Evolutionary conservation across 2,888 invertebrate genomes (phyloP), one percentile per base, ranked within the genome.

Genomic region (Rhyacophila evoluta): DNA sequence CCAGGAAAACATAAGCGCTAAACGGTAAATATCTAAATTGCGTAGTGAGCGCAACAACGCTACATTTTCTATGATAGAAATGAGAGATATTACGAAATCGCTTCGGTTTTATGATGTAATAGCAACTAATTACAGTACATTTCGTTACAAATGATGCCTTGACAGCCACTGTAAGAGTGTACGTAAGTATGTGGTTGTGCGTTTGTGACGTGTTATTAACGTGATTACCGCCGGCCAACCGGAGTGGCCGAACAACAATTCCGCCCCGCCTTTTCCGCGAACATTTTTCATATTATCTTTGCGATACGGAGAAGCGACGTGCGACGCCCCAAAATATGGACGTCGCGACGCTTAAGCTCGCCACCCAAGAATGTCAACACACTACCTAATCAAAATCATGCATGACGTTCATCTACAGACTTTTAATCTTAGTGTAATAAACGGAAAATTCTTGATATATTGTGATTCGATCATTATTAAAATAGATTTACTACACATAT

Each of bases 231-330:
- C 12, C n/a, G 69, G 69, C 69, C 69, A 28, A 33, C 29, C 69
- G 12, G 33, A 69, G 29, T 33, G 33, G 28, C 28, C 29, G 29
- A 6, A 33, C 12, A 28, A 27, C 15, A 33, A 33, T 6, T 25
- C 69, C 69, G 69, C 69, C 69, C 69, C 69, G 69, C 69, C 55
- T 55, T 55, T 55, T 55, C 55, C 55, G 55, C 55, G 55, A 55
- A 55, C 25, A 55, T 55, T 55, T 55, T 55, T 55, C 55, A 55
- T 55, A 55, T n/a, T n/a, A n/a, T 55, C 55, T 55, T 55, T 19
- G 15, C 2, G 25, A 55, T 55, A 12, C 55, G 6, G 55, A 55
- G 25, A 55, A 25, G 55, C 25, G 55, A 55, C 25, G 19, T 25
- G 19, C 55, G 55, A 55, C 55, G 55, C 55, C 55, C 55, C 25